A percentile compares a stretch with the other conserved stretches of the same genome.
phyloP scores from a whole-genome alignment of 2,113 vertebrate species.

The Perca flavescens region DNA sequence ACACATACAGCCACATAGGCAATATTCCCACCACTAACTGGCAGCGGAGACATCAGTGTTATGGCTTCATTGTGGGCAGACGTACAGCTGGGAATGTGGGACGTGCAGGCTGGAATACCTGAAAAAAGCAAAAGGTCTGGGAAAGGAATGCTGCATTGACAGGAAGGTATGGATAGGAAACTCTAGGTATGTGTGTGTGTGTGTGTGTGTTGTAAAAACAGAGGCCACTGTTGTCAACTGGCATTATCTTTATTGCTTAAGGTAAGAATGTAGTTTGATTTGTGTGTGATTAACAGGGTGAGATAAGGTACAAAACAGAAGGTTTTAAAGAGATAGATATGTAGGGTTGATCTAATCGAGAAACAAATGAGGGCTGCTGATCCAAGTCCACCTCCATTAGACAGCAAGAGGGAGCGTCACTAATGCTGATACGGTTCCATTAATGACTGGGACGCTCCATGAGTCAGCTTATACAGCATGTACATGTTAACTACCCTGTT shows the following conservation, averaged over 20 bases:
- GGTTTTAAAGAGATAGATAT: conserved; percentile 31
- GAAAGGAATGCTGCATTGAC: conserved; percentile 71
- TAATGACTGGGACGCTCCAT: background rate
- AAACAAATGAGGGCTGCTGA: background rate
- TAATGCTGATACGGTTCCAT: conserved; percentile 29
- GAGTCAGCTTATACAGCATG: background rate
- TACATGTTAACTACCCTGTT: background rate
- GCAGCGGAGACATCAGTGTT: conserved; percentile 67
- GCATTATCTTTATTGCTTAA: conserved; percentile 27
- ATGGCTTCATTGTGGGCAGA: conserved; percentile 73
- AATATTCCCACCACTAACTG: conserved; percentile 61
- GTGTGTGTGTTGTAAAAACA: conserved; percentile 30
- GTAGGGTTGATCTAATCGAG: conserved; percentile 36
- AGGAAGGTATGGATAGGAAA: conserved; percentile 70
- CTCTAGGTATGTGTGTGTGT: conserved; percentile 16
- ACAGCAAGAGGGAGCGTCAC: background rate
- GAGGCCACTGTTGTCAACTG: conserved; percentile 24
- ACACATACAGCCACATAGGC: conserved; percentile 48
- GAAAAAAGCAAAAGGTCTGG: conserved; percentile 51
- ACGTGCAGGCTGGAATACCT: conserved; percentile 69
- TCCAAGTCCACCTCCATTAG: conserved; percentile 38
- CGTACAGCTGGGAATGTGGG: conserved; percentile 79
- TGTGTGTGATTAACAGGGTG: background rate
- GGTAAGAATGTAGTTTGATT: conserved; percentile 29
- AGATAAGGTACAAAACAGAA: conserved; percentile 25